phyloP scores from a whole-genome alignment of 35 echinoderm and acorn worm species.

The Diadema setosum region DNA sequence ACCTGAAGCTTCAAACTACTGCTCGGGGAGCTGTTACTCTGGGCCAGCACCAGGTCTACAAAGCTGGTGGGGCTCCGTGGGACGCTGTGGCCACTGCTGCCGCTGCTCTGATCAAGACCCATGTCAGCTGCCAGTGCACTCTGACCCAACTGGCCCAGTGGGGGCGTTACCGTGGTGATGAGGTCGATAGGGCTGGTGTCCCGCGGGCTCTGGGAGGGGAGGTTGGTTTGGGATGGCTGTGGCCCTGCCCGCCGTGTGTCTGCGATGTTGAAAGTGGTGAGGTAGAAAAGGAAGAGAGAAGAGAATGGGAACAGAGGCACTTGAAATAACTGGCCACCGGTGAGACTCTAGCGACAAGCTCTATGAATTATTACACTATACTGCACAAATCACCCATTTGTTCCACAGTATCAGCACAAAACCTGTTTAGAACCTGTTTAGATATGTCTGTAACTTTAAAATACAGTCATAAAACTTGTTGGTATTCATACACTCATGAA shows the following conservation, averaged over 20 bases:
- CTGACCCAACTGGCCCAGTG: conserved; percentile 23
- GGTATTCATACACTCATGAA: too few relatives aligned
- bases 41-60: conserved; percentile 1
- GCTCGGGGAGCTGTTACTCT: neutral
- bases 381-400: too few relatives aligned
- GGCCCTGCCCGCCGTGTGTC: too few relatives aligned
- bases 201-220: neutral
- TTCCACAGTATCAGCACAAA: too few relatives aligned
- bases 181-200: conserved; percentile 49
- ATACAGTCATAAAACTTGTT: too few relatives aligned
- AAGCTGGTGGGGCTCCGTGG: neutral
- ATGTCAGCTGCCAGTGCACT: neutral
- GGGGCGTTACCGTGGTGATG: conserved; percentile 44
- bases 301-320: too few relatives aligned
- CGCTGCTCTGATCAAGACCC: neutral
- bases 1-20: conserved; percentile 1
- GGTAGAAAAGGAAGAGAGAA: neutral
- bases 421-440: too few relatives aligned
- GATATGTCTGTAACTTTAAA: too few relatives aligned
- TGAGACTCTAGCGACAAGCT: too few relatives aligned
- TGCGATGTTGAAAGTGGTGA: too few relatives aligned
- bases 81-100: neutral
- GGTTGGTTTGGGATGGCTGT: neutral
- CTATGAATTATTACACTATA: too few relatives aligned
- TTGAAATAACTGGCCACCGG: too few relatives aligned